Percentiles rank a stretch among this genome's conserved stretches.
Evolutionary conservation across 1,140 invertebrate genomes (phyloP).

Genomic region (Panulirus ornatus): DNA sequence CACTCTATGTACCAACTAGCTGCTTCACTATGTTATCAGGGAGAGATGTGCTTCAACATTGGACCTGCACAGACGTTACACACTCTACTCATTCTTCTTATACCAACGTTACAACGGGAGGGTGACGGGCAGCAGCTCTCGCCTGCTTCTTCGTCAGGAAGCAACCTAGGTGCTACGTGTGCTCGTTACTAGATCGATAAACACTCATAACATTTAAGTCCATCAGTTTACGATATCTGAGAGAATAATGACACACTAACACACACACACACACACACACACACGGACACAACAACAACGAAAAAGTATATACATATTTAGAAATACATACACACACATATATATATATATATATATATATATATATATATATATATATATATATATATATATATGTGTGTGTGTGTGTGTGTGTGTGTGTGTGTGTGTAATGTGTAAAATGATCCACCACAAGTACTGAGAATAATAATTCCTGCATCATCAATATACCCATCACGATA

Average conservation of each 20-base stretch:
- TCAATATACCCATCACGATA: neutral
- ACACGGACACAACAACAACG: neutral
- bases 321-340: neutral
- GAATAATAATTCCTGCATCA: neutral
- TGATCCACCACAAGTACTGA: neutral
- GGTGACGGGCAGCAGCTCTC: no score
- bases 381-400: neutral
- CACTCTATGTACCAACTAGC: no score
- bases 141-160: no score
- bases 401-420: neutral
- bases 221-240: no score
- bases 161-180: no score
- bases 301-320: neutral
- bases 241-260: neutral
- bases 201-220: no score
- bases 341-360: neutral
- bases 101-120: no score
- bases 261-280: slow-evolving; percentile 2
- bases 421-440: neutral
- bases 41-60: no score
- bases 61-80: no score
- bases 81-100: no score
- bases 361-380: neutral
- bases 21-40: no score
- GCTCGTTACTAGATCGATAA: no score